These are phyloP conservation scores for Plemyria rubiginata DNA, from an alignment of 2,888 invertebrate genomes.

Conservation along the genomic window DNA sequence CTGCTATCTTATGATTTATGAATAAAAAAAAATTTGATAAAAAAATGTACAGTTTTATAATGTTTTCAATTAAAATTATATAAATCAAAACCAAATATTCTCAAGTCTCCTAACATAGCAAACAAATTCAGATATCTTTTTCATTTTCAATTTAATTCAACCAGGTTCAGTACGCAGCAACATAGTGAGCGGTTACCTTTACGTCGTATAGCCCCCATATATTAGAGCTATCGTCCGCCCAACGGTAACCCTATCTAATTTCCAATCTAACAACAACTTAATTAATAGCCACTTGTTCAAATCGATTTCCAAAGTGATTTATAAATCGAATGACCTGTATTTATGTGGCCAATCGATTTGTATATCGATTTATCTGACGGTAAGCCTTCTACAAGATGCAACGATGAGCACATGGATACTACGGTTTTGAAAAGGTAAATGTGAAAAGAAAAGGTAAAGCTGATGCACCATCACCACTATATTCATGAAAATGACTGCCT, in stretches of 20 bases:
- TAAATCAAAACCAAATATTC: too few relatives aligned
- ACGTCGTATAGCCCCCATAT: conserved; percentile 58
- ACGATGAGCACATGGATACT: not conserved
- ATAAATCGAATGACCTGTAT: conserved; percentile 81
- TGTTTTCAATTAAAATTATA: too few relatives aligned
- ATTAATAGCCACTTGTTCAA: conserved; percentile 85
- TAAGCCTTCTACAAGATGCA: not conserved
- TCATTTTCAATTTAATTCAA: too few relatives aligned
- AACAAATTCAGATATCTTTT: too few relatives aligned
- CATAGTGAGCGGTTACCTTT: conserved; percentile 37
- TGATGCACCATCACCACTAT: too few relatives aligned
- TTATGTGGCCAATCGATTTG: conserved; percentile 69
- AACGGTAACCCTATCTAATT: conserved; percentile 77
- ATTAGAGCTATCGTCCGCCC: conserved; percentile 72
- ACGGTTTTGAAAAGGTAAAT: too few relatives aligned
- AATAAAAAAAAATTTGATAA: too few relatives aligned
- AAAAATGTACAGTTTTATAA: too few relatives aligned
- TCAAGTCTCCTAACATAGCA: too few relatives aligned
- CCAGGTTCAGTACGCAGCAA: not conserved
- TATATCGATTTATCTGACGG: conserved; percentile 32
- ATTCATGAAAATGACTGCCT: too few relatives aligned
- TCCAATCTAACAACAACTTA: conserved; percentile 83
- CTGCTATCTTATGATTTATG: too few relatives aligned
- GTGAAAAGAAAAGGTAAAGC: too few relatives aligned
- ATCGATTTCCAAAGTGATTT: conserved; percentile 83